phyloP scores from a whole-genome alignment of 2,113 vertebrate genomes.

The Bubo scandiacus region DNA sequence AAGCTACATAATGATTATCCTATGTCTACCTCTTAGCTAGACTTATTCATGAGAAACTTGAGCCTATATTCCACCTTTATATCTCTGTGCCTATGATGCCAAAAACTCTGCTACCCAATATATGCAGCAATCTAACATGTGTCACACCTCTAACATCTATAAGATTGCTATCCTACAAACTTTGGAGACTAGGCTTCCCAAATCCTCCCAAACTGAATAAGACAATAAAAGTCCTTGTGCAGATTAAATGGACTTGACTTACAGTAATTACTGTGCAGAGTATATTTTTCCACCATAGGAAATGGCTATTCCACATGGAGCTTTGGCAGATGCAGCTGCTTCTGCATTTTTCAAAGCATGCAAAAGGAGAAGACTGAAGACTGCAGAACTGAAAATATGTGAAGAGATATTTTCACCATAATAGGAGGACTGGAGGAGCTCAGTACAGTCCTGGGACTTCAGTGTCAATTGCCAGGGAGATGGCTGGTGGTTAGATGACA shows the following conservation, averaged over 20 bases:
- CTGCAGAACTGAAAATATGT: not conserved
- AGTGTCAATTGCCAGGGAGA: not conserved
- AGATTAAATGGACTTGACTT: constrained; percentile 54
- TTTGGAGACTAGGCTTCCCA: constrained; percentile 17
- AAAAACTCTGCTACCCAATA: not conserved
- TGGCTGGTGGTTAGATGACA: not conserved
- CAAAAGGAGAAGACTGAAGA: not conserved
- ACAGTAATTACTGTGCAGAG: constrained; percentile 46
- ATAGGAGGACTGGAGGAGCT: not conserved
- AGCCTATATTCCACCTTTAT: constrained; percentile 26
- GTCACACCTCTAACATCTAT: not conserved
- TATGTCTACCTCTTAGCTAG: not conserved
- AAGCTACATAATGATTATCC: constrained; percentile 5
- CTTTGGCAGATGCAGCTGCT: constrained; percentile 39
- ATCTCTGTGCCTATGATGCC: constrained; percentile 10
- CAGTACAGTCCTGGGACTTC: not conserved
- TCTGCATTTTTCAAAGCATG: constrained; percentile 40
- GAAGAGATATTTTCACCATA: not conserved
- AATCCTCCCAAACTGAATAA: not conserved
- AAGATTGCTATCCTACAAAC: not conserved
- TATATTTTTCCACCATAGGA: constrained; percentile 67
- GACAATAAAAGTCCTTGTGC: constrained; percentile 29
- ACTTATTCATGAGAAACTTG: constrained; percentile 6
- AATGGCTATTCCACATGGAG: constrained; percentile 64
- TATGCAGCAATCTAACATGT: constrained; percentile 36